Evolutionary conservation across 2,888 invertebrate species (phyloP), one percentile per base, ranked within the genome.

Genomic region (Eupithecia subumbrata): DNA sequence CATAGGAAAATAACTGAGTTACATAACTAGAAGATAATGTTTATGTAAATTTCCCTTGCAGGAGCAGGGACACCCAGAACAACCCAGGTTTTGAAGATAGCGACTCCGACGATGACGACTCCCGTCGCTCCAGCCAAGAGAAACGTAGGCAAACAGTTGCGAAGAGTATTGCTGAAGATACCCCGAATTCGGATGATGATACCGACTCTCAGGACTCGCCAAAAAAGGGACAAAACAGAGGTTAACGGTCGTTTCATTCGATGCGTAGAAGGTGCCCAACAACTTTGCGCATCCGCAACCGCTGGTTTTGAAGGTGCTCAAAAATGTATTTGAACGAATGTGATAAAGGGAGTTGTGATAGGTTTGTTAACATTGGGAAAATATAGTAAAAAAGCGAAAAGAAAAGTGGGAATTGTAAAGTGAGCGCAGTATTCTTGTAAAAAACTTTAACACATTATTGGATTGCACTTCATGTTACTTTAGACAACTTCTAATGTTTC

Each of bases 261-360:
- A 9, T 76, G n/a, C 70, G 73, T 37, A 34, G 56, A 45, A 56
- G 45, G 25, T 18, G 67, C 43, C 9, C 22, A 14, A 4, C 12
- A 40, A 30, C 5, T 30, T 67, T 56, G 9, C 52, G 25, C 12
- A 14, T 12, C 30, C 37, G 25, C 60, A 60, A 25, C 18, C 64
- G 66, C 22, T 73, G 30, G 16, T 22, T 18, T 71, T n/a, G 11
- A 73, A 68, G 76, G 73, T 73, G 73, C 73, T 76, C 70, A 71
- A 73, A 22, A 25, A 12, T 12, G 8, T 1, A 16, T n/a, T 45
- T 66, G 56, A 73, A 63, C 66, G 8, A 4, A 16, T 18, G 22
- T 37, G n/a, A 52, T 52, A n/a, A n/a, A 9, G n/a, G n/a, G 7
- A 22, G 14, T 25, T 71, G 64, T 70, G 74, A 70, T 52, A 70